Evolutionary conservation across 2,113 vertebrate genomes (phyloP).

Genomic region (Psittacara wagleri): DNA sequence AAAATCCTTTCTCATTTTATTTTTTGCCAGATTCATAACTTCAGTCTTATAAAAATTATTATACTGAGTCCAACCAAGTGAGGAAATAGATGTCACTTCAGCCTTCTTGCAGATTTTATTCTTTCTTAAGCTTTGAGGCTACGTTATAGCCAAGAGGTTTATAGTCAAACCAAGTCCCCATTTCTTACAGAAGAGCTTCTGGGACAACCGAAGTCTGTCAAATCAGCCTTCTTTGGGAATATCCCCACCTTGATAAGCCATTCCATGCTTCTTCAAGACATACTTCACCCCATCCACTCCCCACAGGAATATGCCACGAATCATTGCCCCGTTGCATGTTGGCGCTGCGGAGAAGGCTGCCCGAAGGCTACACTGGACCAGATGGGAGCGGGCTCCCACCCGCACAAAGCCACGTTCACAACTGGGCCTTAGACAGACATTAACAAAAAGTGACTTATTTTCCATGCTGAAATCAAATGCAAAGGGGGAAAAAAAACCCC

Average conservation of each 20-base stretch:
- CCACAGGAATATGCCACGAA: too few relatives aligned
- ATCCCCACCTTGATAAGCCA: neutral
- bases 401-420: neutral
- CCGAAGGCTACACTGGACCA: neutral
- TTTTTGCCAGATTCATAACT: neutral
- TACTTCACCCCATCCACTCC: rapidly evolving
- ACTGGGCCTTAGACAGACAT: neutral
- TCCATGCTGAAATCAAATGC: neutral
- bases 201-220: neutral
- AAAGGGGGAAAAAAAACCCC: neutral
- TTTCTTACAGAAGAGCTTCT: neutral
- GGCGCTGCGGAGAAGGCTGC: rapidly evolving
- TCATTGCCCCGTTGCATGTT: rapidly evolving
- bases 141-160: neutral
- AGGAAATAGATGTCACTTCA: neutral
- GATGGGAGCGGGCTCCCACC: neutral
- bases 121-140: neutral
- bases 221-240: neutral
- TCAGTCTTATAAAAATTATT: neutral
- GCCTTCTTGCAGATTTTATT: neutral
- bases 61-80: neutral
- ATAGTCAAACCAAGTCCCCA: neutral
- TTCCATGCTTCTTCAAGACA: neutral
- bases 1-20: neutral
- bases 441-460: constrained; percentile 26